Conservation (phyloP, 2,797 vertebrate species). For the Lithobates pipiens region DNA sequence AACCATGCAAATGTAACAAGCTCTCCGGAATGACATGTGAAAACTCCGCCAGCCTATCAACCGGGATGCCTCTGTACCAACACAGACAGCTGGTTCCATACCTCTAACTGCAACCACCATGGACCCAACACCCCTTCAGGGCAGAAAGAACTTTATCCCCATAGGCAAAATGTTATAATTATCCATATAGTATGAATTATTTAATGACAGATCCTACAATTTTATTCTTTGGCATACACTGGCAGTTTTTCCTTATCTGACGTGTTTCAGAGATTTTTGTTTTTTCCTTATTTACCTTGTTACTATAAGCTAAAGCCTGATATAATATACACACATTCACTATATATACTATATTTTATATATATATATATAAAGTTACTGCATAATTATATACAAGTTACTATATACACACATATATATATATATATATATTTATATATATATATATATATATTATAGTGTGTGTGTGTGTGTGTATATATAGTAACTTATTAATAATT, state of each 20-base stretch:
- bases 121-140: neutral
- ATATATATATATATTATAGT: too few relatives aligned
- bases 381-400: too few relatives aligned
- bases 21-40: conserved; percentile 12
- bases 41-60: conserved; percentile 8
- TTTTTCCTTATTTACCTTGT: neutral
- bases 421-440: too few relatives aligned
- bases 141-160: neutral
- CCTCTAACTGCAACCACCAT: neutral
- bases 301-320: too few relatives aligned
- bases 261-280: too few relatives aligned
- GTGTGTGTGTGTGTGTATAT: too few relatives aligned
- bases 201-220: neutral
- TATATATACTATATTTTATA: too few relatives aligned
- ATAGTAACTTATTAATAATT: too few relatives aligned
- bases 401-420: too few relatives aligned
- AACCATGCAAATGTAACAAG: conserved; percentile 39
- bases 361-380: too few relatives aligned
- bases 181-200: neutral
- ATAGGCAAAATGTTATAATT: neutral
- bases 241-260: neutral
- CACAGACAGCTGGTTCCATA: neutral
- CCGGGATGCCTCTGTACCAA: neutral
- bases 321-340: too few relatives aligned
- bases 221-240: neutral